These are phyloP conservation scores for Pelecanus crispus DNA, from an alignment of 2,113 vertebrate genomes.

Conservation along the genomic window DNA sequence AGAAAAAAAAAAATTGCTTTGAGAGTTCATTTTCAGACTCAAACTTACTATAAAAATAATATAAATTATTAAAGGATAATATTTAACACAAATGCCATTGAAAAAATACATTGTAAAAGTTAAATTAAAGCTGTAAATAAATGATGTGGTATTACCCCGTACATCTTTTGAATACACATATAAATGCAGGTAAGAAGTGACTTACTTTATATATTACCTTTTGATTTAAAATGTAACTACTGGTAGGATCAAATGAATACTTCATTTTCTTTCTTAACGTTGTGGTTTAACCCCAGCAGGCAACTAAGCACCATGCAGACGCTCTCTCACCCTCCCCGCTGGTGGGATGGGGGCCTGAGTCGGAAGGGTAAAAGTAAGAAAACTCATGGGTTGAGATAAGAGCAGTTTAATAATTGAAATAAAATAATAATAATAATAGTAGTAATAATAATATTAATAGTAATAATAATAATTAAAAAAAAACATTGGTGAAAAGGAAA, in stretches of 20 bases:
- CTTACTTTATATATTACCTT: background rate
- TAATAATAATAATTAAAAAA: too few relatives aligned
- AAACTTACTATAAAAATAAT: background rate
- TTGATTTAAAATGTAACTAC: background rate
- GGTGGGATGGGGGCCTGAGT: too few relatives aligned
- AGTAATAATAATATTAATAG: too few relatives aligned
- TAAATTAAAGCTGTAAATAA: slow-evolving; percentile 32
- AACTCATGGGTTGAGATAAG: too few relatives aligned
- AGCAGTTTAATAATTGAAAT: too few relatives aligned
- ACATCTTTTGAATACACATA: background rate
- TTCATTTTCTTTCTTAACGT: background rate
- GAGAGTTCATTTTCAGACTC: slow-evolving; percentile 8
- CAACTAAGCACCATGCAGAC: too few relatives aligned
- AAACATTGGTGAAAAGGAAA: too few relatives aligned
- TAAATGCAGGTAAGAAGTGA: background rate
- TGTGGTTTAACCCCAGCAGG: too few relatives aligned
- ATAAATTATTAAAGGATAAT: slow-evolving; percentile 32
- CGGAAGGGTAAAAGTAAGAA: too few relatives aligned
- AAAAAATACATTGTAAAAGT: slow-evolving; percentile 9
- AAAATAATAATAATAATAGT: too few relatives aligned
- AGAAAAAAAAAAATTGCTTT: background rate
- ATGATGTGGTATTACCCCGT: background rate
- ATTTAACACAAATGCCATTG: background rate
- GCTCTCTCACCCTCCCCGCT: too few relatives aligned
- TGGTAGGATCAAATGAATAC: background rate